Evolutionary conservation across 2,888 invertebrate genomes (phyloP), one percentile per base, ranked within the genome.

Genomic region (Heliconius cydno): DNA sequence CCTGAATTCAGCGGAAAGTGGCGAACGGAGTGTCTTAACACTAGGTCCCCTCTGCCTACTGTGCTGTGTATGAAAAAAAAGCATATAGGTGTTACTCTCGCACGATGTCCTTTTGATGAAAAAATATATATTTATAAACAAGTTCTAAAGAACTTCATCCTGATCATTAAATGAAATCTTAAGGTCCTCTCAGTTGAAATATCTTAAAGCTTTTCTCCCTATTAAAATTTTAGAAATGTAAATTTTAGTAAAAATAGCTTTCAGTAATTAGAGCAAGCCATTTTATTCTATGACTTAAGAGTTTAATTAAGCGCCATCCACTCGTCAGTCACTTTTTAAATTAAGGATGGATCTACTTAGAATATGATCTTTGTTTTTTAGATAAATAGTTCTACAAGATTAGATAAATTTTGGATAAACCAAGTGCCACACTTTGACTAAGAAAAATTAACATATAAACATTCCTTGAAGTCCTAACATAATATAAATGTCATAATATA

Each of bases 221-320:
- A 77, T 77, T 77, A 70, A 77, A 77, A 77, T 77, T 70, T 57
- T 22, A 68, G 60, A 76, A 76, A 68, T 67, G 73, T 68, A 76
- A 25, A 57, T 70, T 77, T 70, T 60, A 68, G 70, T 70, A 70
- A 77, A 77, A 77, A 77, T 70, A 66, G 46, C 30, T 77, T 72
- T 46, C 25, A 34, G 72, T 70, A 77, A 72, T 77, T 77, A 77
- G 77, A 72, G 77, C 72, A 30, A 60, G n/a, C 41, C 63, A 46
- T 71, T 72, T 71, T 60, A 46, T 77, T 77, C 38, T 25, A 72
- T 72, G 46, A 77, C 71, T 77, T 77, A 71, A 71, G 65, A 63
- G 28, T 41, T 72, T 66, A 38, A 76, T 60, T 77, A 70, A 70
- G 66, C 57, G 57, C 66, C 57, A n/a, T 66, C 34, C 41, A 68